Conservation (phyloP, 2,113 vertebrate genomes). For the Nesoenas mayeri region DNA sequence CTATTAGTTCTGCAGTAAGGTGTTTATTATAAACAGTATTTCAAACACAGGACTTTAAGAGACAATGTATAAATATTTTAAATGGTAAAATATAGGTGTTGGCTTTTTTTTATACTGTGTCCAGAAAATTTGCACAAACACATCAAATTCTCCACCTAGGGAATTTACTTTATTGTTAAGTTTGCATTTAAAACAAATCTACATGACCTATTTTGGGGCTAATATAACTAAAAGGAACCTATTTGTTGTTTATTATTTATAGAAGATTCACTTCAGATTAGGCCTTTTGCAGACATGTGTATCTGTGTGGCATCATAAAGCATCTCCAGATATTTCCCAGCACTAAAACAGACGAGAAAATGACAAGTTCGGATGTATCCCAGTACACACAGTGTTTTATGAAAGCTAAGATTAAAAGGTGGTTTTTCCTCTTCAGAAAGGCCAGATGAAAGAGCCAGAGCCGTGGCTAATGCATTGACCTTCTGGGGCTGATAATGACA, state of each 20-base stretch:
- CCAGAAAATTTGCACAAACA: conserved; percentile 77
- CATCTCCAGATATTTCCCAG: conserved; percentile 39
- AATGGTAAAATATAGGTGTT: conserved; percentile 68
- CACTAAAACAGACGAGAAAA: conserved; percentile 29
- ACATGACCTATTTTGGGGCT: conserved; percentile 75
- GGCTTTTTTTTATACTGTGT: conserved; percentile 57
- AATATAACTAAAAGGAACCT: conserved; percentile 78
- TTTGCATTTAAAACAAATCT: conserved; percentile 74
- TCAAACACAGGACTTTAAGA: conserved; percentile 71
- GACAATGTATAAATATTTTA: conserved; percentile 80
- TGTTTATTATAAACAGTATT: conserved; percentile 74
- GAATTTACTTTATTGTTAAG: conserved; percentile 74
- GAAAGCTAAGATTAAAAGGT: conserved; percentile 59
- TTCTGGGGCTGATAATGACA: conserved; percentile 53
- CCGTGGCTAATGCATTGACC: conserved; percentile 42
- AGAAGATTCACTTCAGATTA: conserved; percentile 78
- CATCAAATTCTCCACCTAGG: conserved; percentile 73
- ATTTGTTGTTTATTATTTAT: conserved; percentile 83
- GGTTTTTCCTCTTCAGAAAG: conserved; percentile 41
- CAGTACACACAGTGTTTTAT: background rate
- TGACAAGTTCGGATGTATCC: conserved; percentile 60
- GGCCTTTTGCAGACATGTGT: conserved; percentile 48
- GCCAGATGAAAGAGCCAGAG: conserved; percentile 20
- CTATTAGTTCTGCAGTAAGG: conserved; percentile 40
- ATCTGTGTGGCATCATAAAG: conserved; percentile 40